Evolutionary conservation across 2,888 invertebrate species (phyloP), one percentile per base, ranked within the genome.

Genomic region (Synergus japonicus): DNA sequence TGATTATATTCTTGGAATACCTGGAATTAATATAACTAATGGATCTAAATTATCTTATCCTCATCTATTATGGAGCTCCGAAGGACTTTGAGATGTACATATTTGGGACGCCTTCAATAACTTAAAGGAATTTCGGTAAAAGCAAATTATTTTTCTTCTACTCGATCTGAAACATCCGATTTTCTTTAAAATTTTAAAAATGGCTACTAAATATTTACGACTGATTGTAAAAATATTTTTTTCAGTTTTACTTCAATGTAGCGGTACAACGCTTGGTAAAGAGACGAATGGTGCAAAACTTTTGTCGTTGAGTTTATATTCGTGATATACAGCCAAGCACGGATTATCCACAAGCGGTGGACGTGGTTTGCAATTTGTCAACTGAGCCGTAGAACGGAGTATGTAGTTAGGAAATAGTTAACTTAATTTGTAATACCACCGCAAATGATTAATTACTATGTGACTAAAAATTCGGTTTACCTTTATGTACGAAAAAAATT

Each of bases 311-410:
- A 9, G n/a, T 54, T 54, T 54, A 9, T 54, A 29, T 29, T 9
- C 54, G 54, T 54, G 9, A 54, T n/a, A 4, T 60, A 46, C 64
- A 10, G 46, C 65, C 7, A 15, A 65, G 4, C 65, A 43, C 18
- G 80, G 65, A 60, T 80, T 78, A 77, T 37, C 60, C 41, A 73
- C 37, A 22, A 73, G 80, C 76, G 69, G 78, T 76, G 58, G 58
- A 79, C 77, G 77, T 46, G 79, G 77, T 58, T 65, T 58, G 79
- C 77, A 79, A 83, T 83, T 83, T 73, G 83, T 81, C 78, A 79
- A 73, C 69, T 77, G 64, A n/a, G n/a, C 54, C 54, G 54, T 54
- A 54, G n/a, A n/a, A n/a, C 2, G n/a, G n/a, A n/a, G 54, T 18
- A 54, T n/a, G 54, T n/a, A 54, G 54, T 54, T 54, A n/a, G 54